Percentiles rank a stretch among this genome's conserved stretches.
Conservation (phyloP, 2,113 vertebrate species). For the Chascanopsetta lugubris region DNA sequence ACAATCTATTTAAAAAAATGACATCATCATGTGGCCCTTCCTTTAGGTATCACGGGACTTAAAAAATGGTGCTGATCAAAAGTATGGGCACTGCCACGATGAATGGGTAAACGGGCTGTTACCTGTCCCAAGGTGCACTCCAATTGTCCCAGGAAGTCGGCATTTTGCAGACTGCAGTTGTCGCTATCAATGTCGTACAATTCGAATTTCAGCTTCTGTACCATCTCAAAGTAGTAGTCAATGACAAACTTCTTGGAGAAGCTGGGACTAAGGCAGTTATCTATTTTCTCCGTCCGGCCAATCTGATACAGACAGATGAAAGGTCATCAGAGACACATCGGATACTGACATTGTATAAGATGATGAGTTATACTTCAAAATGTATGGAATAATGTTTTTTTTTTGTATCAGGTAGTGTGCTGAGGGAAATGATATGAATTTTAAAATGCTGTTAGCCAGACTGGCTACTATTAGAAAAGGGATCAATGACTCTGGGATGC, state of each 20-base stretch:
- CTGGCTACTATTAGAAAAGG: too few species aligned
- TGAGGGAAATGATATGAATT: too few species aligned
- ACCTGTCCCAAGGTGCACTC: slow-evolving; percentile 96
- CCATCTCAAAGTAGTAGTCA: slow-evolving; percentile 96
- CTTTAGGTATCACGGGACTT: background rate
- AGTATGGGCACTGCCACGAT: background rate
- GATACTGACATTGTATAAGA: background rate
- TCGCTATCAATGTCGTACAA: slow-evolving; percentile 95
- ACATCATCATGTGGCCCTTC: background rate
- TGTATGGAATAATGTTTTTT: background rate
- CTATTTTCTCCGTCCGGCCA: slow-evolving; percentile 89
- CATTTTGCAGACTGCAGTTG: slow-evolving; percentile 85
- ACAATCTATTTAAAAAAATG: slow-evolving; percentile 84
- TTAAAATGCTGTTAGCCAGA: too few species aligned
- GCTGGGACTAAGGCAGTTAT: slow-evolving; percentile 89
- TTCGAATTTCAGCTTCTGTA: slow-evolving; percentile 94
- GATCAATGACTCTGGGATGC: too few species aligned
- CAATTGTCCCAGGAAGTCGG: slow-evolving; percentile 94
- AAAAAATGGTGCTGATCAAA: background rate
- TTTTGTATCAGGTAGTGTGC: too few species aligned
- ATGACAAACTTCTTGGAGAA: slow-evolving; percentile 91
- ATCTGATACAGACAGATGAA: slow-evolving; percentile 44
- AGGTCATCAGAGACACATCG: background rate
- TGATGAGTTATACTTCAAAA: background rate
- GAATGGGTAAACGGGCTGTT: background rate